Conservation (phyloP, 1,140 invertebrate species). For the Bactericera cockerelli region DNA sequence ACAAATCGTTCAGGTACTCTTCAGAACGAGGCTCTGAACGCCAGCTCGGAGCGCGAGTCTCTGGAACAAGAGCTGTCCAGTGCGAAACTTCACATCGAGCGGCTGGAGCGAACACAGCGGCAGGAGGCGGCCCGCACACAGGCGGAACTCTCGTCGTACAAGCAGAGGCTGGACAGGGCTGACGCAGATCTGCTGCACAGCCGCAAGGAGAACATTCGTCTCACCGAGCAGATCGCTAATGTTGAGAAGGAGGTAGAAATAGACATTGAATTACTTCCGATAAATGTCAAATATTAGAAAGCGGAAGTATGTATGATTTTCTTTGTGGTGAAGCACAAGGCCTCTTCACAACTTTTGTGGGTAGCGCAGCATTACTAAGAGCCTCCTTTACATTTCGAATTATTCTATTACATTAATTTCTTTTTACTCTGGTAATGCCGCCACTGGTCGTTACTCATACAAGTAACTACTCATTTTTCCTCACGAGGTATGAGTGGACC, state of each 20-base stretch:
- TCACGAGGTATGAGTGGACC: too few species aligned
- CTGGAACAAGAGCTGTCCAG: constrained; percentile 58
- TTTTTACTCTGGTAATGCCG: too few species aligned
- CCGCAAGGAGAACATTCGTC: constrained; percentile 52
- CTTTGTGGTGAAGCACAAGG: too few species aligned
- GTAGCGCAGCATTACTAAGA: too few species aligned
- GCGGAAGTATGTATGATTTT: too few species aligned
- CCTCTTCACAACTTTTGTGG: too few species aligned
- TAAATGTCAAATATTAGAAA: too few species aligned
- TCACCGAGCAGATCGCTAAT: constrained; percentile 54
- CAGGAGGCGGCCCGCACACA: constrained; percentile 55
- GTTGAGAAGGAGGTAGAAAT: constrained; percentile 71
- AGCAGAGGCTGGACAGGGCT: constrained; percentile 55
- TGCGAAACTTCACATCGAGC: constrained; percentile 39
- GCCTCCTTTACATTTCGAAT: too few species aligned
- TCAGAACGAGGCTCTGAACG: constrained; percentile 54
- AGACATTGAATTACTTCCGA: too few species aligned
- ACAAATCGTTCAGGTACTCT: constrained; percentile 46
- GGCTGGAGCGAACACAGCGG: constrained; percentile 49
- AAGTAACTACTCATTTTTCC: too few species aligned
- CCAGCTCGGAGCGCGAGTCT: constrained; percentile 52
- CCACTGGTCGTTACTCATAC: too few species aligned
- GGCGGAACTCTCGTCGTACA: constrained; percentile 56
- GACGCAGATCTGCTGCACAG: constrained; percentile 61
- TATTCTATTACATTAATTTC: too few species aligned